Evolutionary conservation across 2,797 vertebrate genomes (phyloP), one percentile per base, ranked within the genome.

Genomic region (Clarias pachynema): DNA sequence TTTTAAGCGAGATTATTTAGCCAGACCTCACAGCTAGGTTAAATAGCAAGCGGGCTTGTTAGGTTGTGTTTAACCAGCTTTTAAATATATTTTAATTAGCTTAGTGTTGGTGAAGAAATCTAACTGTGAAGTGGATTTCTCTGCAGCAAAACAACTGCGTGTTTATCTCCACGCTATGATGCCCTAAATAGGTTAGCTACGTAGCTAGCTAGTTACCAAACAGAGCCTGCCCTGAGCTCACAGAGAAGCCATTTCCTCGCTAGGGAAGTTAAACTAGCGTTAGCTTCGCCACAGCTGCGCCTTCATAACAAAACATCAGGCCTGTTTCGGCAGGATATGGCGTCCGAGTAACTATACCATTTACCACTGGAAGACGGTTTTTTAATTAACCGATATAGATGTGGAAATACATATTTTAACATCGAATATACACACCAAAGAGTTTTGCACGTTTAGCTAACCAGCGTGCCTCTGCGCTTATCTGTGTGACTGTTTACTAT

Each of bases 261-360:
- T 88, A 87, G 69, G 85, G 84, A 89, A 87, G 88, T 88, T 86
- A 65, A 49, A 66, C 63, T 86, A 69, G 75, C 79, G 80, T 63
- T 72, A 81, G 44, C 72, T 73, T 68, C 24, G 12, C 37, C 20
- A 56, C 78, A 82, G 77, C 24, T 86, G 81, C 60, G 83, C 18
- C 66, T 69, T 79, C 60, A 78, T 31, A 81, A 74, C 59, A 82
- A 74, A 86, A 81, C 70, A 79, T 22, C 24, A 14, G 86, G 84
- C 60, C 84, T 44, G 14, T 66, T 88, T 79, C 12, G 15, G 22
- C 37, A 74, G 12, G 0, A 80, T 78, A 68, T 70, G 65, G 69
- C 15, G 80, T 26, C 31, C 31, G 37, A 57, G 22, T 18, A 57
- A 66, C 20, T 10, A 26, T 53, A 4, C 26, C 6, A 6, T 65